Percentiles rank a stretch among this genome's conserved stretches.
Conservation (phyloP, 1,140 invertebrate genomes). For the Metopolophium dirhodum region DNA sequence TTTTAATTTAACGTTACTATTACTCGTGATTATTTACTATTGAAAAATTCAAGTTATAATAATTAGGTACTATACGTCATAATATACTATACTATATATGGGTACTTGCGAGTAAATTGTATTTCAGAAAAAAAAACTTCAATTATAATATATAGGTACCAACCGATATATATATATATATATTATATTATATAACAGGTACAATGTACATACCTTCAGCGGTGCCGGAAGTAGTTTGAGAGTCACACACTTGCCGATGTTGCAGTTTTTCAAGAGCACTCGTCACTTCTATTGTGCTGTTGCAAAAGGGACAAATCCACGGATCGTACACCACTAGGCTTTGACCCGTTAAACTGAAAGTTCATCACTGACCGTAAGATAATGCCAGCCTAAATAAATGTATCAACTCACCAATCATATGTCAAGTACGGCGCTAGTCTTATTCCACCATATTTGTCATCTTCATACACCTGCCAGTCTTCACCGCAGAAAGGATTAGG, state of each 20-base stretch:
- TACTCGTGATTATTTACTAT: background rate
- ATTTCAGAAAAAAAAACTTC: constrained; percentile 4
- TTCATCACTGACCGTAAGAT: background rate
- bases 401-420: constrained; percentile 78
- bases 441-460: constrained; percentile 82
- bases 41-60: background rate
- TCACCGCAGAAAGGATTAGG: constrained; percentile 75
- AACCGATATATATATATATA: too few relatives aligned
- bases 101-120: background rate
- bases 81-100: background rate
- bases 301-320: constrained; percentile 39
- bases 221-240: constrained; percentile 41
- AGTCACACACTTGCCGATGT: constrained; percentile 44
- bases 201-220: constrained; percentile 12
- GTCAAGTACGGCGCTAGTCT: constrained; percentile 82
- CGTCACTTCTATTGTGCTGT: constrained; percentile 38
- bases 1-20: background rate
- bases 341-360: constrained; percentile 57
- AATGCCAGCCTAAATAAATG: background rate
- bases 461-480: constrained; percentile 68
- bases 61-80: background rate
- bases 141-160: background rate
- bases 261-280: constrained; percentile 50
- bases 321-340: constrained; percentile 42
- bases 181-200: background rate